phyloP scores from a whole-genome alignment of 1,140 invertebrate species.

The Diploscapter pachys region DNA sequence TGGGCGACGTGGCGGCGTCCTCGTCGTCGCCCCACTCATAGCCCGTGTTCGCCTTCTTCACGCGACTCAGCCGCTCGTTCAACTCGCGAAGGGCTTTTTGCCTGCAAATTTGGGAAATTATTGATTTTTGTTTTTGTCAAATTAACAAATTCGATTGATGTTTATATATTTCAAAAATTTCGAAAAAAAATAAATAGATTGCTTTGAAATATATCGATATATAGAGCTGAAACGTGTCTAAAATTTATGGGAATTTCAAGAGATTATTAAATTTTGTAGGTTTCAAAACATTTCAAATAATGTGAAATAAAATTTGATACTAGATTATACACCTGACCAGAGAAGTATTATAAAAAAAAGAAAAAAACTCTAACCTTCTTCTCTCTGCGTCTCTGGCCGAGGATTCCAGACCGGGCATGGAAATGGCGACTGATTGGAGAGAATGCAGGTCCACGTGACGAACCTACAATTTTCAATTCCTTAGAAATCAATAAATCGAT shows the following conservation, averaged over 20 bases:
- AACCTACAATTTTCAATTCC: not conserved
- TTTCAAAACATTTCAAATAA: too few species aligned
- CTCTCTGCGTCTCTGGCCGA: constrained; percentile 38
- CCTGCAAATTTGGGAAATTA: constrained; percentile 12
- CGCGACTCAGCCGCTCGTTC: constrained; percentile 37
- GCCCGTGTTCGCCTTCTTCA: constrained; percentile 16
- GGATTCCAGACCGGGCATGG: constrained; percentile 22
- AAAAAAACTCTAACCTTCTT: constrained; percentile 22
- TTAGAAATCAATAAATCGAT: not conserved
- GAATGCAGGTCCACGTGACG: constrained; percentile 37
- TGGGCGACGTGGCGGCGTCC: not conserved
- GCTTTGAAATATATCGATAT: not conserved
- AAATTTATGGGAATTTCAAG: too few species aligned
- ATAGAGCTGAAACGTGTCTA: too few species aligned
- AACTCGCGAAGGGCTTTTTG: constrained; percentile 42
- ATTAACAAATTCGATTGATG: not conserved
- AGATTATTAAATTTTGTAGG: too few species aligned
- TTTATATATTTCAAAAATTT: not conserved
- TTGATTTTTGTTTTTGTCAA: not conserved
- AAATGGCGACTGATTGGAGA: constrained; percentile 30
- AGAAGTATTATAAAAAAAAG: not conserved
- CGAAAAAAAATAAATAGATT: not conserved
- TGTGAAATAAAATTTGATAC: too few species aligned
- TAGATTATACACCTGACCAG: too few species aligned
- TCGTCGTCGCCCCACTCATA: constrained; percentile 28